These are phyloP conservation scores for Merodon equestris DNA, from an alignment of 2,888 invertebrate species.

Conservation along the genomic window DNA sequence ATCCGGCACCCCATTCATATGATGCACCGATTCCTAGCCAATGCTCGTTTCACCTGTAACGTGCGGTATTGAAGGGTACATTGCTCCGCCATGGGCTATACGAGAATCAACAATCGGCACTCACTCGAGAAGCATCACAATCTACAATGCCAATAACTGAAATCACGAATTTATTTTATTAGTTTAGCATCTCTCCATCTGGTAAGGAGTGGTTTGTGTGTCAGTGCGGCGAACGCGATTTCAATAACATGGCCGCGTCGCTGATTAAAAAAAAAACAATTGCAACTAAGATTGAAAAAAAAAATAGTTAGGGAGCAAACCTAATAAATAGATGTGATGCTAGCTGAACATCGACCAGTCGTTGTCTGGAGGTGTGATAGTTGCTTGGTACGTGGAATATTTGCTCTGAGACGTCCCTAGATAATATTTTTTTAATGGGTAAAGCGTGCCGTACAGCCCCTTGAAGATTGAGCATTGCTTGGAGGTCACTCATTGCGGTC, in stretches of 20 bases:
- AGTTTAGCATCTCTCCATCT: constrained; percentile 48
- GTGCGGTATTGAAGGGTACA: constrained; percentile 22
- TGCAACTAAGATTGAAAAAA: constrained; percentile 37
- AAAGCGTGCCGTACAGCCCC: constrained; percentile 60
- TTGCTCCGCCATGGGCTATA: constrained; percentile 53
- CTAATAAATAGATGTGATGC: constrained; percentile 45
- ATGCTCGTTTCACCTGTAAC: constrained; percentile 47
- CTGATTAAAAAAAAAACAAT: constrained; percentile 25
- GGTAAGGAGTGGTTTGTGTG: constrained; percentile 51
- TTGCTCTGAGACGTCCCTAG: constrained; percentile 42
- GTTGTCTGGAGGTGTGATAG: constrained; percentile 54
- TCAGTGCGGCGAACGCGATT: constrained; percentile 44
- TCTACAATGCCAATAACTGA: constrained; percentile 58
- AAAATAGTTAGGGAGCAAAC: constrained; percentile 1
- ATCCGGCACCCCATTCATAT: constrained; percentile 65
- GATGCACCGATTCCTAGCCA: constrained; percentile 27
- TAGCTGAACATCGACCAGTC: constrained; percentile 32
- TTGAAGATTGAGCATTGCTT: constrained; percentile 43
- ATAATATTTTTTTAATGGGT: constrained; percentile 50
- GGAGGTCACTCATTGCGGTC: constrained; percentile 39
- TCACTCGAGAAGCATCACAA: constrained; percentile 33
- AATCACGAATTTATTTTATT: constrained; percentile 68
- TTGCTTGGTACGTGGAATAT: constrained; percentile 53
- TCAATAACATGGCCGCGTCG: constrained; percentile 48
- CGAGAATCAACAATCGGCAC: constrained; percentile 50